Evolutionary conservation across 2,797 vertebrate genomes (phyloP), one percentile per base, ranked within the genome.

Genomic region (Chloroceryle amazona): DNA sequence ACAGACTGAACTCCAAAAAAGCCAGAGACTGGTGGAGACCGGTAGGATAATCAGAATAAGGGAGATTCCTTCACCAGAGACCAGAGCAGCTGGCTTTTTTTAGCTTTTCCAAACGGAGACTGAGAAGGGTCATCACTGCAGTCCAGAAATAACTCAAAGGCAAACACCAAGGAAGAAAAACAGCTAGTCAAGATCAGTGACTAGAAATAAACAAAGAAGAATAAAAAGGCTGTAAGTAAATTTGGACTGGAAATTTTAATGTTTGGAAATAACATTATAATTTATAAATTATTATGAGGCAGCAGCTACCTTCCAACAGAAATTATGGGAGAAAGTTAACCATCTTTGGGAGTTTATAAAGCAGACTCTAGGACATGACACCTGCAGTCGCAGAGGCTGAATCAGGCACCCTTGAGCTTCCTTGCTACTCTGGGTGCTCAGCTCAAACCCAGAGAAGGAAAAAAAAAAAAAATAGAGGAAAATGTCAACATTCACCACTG

Each of bases 71-170:
- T 63, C 15, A 17, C 11, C 42, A 35, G 20, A 89, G 60, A 73
- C 15, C 22, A 42, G 79, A 89, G 60, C 21, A 86, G 60, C 6
- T 4, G 2, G 51, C 51, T 93, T 92, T 92, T 93, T 95, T 87
- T 89, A 93, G 89, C 70, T 58, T 65, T 78, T 70, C 71, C 60
- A 93, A 82, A 61, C 25, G 92, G 63, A 82, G 86, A 54, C 58
- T 51, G 65, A 92, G 74, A 91, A 73, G 66, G 91, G 79, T 92
- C 94, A 94, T 49, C 89, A 60, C 55, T 71, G 63, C 47, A 54
- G 66, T 39, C 81, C 90, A 86, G 37, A 94, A 96, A 96, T 96
- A 95, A 75, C 60, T 88, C 42, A 29, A 73, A 86, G 78, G 61
- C 79, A 93, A 95, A 81, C 79, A 87, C 31, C 39, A 81, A 49